Evolutionary conservation across 2,797 vertebrate genomes (phyloP).

Genomic region (Taeniopygia guttata): DNA sequence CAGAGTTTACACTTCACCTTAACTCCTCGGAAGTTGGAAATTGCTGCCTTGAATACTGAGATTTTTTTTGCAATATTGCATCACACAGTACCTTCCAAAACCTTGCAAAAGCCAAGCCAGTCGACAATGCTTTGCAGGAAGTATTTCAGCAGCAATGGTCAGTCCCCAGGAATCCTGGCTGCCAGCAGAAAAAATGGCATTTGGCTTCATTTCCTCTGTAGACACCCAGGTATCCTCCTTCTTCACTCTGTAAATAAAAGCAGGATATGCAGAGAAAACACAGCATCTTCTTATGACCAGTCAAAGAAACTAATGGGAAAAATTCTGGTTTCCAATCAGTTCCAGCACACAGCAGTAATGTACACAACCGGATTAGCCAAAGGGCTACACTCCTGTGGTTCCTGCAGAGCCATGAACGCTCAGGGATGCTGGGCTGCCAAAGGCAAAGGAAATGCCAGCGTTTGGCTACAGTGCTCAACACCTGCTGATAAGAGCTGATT

Average conservation of each 20-base stretch:
- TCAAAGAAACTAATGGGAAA: not conserved
- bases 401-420: not conserved
- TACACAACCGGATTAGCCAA: not conserved
- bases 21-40: not conserved
- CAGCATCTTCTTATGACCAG: not conserved
- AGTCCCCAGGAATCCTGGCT: not conserved
- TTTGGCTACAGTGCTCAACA: conserved; percentile 16
- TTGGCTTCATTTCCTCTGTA: not conserved
- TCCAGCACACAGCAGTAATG: conserved; percentile 8
- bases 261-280: not conserved
- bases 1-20: not conserved
- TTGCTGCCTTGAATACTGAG: not conserved
- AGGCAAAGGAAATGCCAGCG: not conserved
- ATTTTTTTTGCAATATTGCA: not conserved
- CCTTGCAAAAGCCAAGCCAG: not conserved
- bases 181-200: not conserved
- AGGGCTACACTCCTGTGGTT: not conserved
- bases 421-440: not conserved
- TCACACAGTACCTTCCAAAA: not conserved
- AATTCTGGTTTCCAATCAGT: not conserved
- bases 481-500: conserved; percentile 37
- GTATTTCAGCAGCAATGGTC: not conserved
- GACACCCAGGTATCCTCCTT: not conserved
- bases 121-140: fast-evolving
- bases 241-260: not conserved